Evolutionary conservation across 2,888 invertebrate genomes (phyloP).

Genomic region (Osmoderma eremita): DNA sequence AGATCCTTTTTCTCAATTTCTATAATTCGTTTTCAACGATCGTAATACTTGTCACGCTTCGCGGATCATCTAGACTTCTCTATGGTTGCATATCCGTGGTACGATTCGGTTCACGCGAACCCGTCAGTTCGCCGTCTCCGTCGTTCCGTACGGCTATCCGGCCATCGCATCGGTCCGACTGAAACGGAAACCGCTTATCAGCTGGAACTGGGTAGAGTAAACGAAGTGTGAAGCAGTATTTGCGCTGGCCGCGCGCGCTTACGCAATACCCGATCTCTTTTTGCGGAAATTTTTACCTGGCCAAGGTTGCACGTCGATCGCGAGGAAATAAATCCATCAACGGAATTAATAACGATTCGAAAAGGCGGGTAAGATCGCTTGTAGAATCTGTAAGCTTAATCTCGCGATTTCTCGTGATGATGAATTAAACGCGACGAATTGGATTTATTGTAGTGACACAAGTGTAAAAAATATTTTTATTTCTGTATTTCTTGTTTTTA

Average conservation of each 20-base stretch:
- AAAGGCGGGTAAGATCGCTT: background rate
- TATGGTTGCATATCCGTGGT: background rate
- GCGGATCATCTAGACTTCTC: conserved; percentile 47
- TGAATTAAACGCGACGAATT: no score
- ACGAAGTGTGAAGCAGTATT: conserved; percentile 46
- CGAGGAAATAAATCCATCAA: background rate
- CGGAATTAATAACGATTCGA: no score
- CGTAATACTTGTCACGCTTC: conserved; percentile 45
- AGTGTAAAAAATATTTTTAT: no score
- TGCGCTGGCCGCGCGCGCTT: conserved; percentile 42
- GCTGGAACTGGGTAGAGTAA: conserved; percentile 26
- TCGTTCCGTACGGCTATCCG: no score
- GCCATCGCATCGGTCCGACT: conserved; percentile 5
- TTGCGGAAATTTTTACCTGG: conserved; percentile 48
- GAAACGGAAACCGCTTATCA: conserved; percentile 30
- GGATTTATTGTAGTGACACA: no score
- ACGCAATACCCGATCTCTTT: conserved; percentile 50
- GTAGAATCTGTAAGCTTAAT: no score
- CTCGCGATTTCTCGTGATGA: no score
- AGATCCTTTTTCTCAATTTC: no score
- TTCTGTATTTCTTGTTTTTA: no score
- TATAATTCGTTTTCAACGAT: no score
- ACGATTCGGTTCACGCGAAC: no score
- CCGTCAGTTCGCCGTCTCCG: no score
- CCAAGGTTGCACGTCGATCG: conserved; percentile 45